Percentiles rank a stretch among this genome's conserved stretches.
These are phyloP conservation scores for Lophius piscatorius DNA, from an alignment of 2,113 vertebrate genomes.

Conservation along the genomic window DNA sequence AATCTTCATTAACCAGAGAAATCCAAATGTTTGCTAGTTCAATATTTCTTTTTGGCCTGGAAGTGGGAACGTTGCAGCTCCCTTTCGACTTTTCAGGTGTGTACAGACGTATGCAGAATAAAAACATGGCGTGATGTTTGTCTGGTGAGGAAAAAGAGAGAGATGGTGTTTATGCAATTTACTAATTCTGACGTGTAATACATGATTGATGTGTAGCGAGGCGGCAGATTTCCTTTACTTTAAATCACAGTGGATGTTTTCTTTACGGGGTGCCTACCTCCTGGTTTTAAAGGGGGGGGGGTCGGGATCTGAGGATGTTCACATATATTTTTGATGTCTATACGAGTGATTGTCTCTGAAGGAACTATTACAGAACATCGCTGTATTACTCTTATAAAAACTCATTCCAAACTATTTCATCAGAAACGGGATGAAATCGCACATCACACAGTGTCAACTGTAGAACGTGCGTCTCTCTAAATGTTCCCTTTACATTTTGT, in stretches of 20 bases:
- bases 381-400: constrained; percentile 50
- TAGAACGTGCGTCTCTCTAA: constrained; percentile 56
- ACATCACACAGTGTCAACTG: constrained; percentile 39
- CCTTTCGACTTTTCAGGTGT: constrained; percentile 73
- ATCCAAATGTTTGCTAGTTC: constrained; percentile 48
- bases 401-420: constrained; percentile 52
- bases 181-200: constrained; percentile 63
- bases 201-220: constrained; percentile 68
- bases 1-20: constrained; percentile 45
- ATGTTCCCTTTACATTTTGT: constrained; percentile 45
- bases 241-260: constrained; percentile 52
- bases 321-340: constrained; percentile 76
- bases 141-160: constrained; percentile 42
- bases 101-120: constrained; percentile 54
- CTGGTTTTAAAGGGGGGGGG: constrained; percentile 43
- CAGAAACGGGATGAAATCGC: constrained; percentile 25
- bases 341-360: constrained; percentile 56
- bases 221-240: constrained; percentile 35
- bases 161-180: constrained; percentile 78
- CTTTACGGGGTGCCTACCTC: constrained; percentile 59
- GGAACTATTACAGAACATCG: constrained; percentile 55
- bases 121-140: constrained; percentile 39
- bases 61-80: constrained; percentile 36
- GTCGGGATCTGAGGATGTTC: constrained; percentile 38
- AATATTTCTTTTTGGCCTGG: constrained; percentile 43